These are phyloP conservation scores for Huso huso DNA, from an alignment of 2,797 vertebrate genomes.

Conservation along the genomic window DNA sequence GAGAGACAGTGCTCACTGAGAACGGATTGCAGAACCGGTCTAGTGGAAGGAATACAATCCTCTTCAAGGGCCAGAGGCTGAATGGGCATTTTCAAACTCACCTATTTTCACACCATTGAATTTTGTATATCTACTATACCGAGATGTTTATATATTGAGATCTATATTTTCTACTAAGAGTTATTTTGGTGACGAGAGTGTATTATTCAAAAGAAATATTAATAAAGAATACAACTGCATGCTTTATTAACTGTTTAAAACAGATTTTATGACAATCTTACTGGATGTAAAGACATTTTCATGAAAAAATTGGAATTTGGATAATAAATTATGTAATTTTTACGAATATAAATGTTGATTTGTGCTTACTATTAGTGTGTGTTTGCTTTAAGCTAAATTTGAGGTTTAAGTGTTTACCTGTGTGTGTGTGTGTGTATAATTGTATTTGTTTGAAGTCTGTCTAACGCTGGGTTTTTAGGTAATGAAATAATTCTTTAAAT, in stretches of 20 bases:
- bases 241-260: conserved; percentile 25
- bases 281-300: conserved; percentile 8
- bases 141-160: conserved; percentile 50
- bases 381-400: no score
- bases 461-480: no score
- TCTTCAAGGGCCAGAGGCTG: not conserved
- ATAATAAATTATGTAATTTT: conserved; percentile 2
- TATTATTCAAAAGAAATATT: conserved; percentile 18
- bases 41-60: not conserved
- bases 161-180: conserved; percentile 32
- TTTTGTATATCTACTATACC: conserved; percentile 28
- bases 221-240: conserved; percentile 29
- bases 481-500: no score
- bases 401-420: no score
- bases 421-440: no score
- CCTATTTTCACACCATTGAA: not conserved
- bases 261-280: conserved; percentile 54
- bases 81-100: no score
- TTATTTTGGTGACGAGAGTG: conserved; percentile 29
- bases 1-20: not conserved
- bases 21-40: not conserved
- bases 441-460: no score
- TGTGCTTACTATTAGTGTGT: no score
- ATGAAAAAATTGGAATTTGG: not conserved
- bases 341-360: no score